Evolutionary conservation across 2,113 vertebrate species (phyloP), one percentile per base, ranked within the genome.

Genomic region (Rhinopomastus cyanomelas): DNA sequence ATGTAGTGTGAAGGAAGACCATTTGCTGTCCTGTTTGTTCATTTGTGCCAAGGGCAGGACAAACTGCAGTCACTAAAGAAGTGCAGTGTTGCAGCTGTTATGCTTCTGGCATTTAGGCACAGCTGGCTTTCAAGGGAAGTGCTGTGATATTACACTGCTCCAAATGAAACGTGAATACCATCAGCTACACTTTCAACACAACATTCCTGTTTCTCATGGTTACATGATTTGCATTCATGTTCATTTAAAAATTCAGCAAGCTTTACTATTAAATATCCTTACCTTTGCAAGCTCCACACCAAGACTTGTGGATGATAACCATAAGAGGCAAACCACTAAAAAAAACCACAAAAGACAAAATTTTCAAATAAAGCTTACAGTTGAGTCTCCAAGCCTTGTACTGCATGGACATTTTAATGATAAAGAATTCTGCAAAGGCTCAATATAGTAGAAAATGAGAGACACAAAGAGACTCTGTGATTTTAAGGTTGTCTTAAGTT

Each of bases 241-340:
- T 68, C n/a, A 36, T 18, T 4, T 57, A 22, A 44, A 77, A 59
- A 71, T 56, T 42, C 71, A 87, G n/a, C 14, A 32, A 75, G 62
- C 4, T 73, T 44, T 66, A 44, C 9, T 62, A 57, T 53, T 76
- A 46, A 68, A 69, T 39, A 23, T 20, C 88, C 94, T 93, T 95
- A 99, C 99, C 98, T 98, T 99, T 99, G 96, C 99, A 99, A 91
- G 99, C 99, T 90, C 99, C 99, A 97, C 99, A 99, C 99, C 99
- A 99, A 57, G 97, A 99, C 94, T 99, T 99, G 95, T 99, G 99
- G 91, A 99, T 98, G 95, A 99, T 98, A 92, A 99, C 97, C 99
- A 99, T 99, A 67, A 99, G 82, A 11, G 99, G 99, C 81, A 99
- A 97, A 16, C 98, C 99, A 81, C 99, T 99, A 94, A 90, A 84